These are phyloP conservation scores for Porites rus DNA, from an alignment of 92 coral and sea anemone species.

Conservation along the genomic window DNA sequence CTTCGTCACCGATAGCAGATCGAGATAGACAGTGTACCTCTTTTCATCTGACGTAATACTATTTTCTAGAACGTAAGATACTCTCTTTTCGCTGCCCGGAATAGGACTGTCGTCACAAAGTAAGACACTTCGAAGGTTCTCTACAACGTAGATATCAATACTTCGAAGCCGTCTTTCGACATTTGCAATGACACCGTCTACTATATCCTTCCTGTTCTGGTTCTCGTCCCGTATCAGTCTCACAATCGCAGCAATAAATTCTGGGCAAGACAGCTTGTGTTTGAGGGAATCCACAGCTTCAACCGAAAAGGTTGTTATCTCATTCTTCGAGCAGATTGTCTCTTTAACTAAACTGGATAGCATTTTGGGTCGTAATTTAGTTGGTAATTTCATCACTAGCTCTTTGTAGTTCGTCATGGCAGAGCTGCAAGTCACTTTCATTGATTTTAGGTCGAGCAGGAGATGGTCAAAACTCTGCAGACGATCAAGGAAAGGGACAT, in stretches of 20 bases:
- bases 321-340: not conserved
- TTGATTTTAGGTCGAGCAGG: conserved; percentile 38
- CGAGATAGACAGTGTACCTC: conserved; percentile 38
- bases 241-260: conserved; percentile 61
- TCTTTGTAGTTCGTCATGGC: conserved; percentile 38
- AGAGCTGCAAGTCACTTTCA: conserved; percentile 15
- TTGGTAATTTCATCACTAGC: conserved; percentile 52
- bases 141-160: conserved; percentile 18
- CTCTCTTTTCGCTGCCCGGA: conserved; percentile 51
- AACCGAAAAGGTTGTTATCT: not conserved
- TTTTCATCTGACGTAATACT: conserved; percentile 11
- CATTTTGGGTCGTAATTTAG: conserved; percentile 49
- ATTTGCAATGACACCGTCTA: not conserved
- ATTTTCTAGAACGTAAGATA: conserved; percentile 49
- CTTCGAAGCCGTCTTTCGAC: conserved; percentile 31
- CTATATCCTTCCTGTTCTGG: not conserved
- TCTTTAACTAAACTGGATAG: conserved; percentile 64
- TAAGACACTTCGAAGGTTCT: conserved; percentile 20
- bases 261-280: conserved; percentile 26
- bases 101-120: conserved; percentile 33
- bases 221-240: conserved; percentile 73
- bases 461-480: conserved; percentile 16
- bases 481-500: not conserved
- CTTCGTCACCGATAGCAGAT: not conserved
- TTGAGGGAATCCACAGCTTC: conserved; percentile 37